These are phyloP conservation scores for Benitochromis conjunctus DNA, from an alignment of 2,113 vertebrate genomes.

Conservation along the genomic window DNA sequence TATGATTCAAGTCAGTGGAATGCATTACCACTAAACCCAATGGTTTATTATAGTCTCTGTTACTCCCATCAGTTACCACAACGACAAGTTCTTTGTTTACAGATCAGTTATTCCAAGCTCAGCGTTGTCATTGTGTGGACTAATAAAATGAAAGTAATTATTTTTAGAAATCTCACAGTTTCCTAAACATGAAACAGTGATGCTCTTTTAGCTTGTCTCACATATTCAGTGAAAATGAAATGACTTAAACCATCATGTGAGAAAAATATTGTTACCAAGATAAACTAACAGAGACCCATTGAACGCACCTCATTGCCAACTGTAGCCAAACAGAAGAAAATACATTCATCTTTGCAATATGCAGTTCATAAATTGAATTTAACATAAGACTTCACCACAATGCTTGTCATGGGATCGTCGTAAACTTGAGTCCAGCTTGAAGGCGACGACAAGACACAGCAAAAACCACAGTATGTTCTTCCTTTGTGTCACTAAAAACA, in stretches of 20 bases:
- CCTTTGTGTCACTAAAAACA: no score
- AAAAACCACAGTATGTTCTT: no score
- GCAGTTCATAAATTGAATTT: no score
- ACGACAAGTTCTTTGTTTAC: neutral
- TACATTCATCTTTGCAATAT: neutral
- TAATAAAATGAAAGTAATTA: neutral
- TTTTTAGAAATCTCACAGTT: neutral
- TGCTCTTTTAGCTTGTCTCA: neutral
- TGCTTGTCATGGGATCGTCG: no score
- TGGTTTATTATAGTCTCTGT: neutral
- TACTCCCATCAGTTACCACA: neutral
- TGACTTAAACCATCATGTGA: neutral
- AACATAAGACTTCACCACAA: no score
- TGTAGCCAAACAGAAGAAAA: neutral
- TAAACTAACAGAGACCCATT: neutral
- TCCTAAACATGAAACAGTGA: neutral
- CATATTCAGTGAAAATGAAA: neutral
- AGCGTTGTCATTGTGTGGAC: neutral
- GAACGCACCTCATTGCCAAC: neutral
- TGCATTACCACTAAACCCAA: neutral
- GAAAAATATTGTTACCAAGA: neutral
- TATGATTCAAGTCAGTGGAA: neutral
- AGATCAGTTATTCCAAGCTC: neutral
- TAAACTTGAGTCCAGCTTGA: no score
- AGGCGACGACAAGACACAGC: no score